Evolutionary conservation across 2,888 invertebrate species (phyloP), one percentile per base, ranked within the genome.

Genomic region (Actias luna): DNA sequence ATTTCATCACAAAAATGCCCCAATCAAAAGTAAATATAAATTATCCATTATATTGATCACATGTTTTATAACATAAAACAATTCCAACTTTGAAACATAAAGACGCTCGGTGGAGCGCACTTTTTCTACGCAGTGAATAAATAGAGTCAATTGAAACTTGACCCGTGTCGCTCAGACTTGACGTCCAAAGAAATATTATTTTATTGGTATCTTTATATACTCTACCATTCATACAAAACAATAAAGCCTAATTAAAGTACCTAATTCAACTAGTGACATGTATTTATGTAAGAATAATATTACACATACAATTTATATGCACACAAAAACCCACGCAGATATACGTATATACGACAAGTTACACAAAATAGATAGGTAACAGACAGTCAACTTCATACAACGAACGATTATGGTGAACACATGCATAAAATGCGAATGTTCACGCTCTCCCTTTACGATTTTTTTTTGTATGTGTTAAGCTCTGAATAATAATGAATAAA

Each of bases 61-160:
- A 46, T 46, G 22, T 46, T 46, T 22, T 46, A 46, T 46, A 46
- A 22, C 10, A 12, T 46, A 22, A 18, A 42, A 42, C 3, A 42
- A 18, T 42, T 1, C 27, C 5, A 29, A 55, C 27, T 29, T 55
- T 16, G 29, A 29, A 29, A 55, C 55, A 55, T 16, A 16, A n/a
- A 16, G 27, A 55, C 29, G 8, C 5, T 27, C 1, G n/a, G 18
- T 12, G 10, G 46, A 46, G 22, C 46, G 14, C 52, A 16, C 27
- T 58, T 3, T 57, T 29, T 39, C 29, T 58, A 29, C 36, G 42
- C 5, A 61, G 29, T 31, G n/a, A 61, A 46, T 67, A 82, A 82
- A 72, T 76, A 75, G 75, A 75, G 84, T 82, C 84, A 85, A 86
- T 82, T 85, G 82, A 69, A 69, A 71, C 67, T 72, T 83, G 76